Evolutionary conservation across 2,113 vertebrate species (phyloP).

Genomic region (Caranx ignobilis): DNA sequence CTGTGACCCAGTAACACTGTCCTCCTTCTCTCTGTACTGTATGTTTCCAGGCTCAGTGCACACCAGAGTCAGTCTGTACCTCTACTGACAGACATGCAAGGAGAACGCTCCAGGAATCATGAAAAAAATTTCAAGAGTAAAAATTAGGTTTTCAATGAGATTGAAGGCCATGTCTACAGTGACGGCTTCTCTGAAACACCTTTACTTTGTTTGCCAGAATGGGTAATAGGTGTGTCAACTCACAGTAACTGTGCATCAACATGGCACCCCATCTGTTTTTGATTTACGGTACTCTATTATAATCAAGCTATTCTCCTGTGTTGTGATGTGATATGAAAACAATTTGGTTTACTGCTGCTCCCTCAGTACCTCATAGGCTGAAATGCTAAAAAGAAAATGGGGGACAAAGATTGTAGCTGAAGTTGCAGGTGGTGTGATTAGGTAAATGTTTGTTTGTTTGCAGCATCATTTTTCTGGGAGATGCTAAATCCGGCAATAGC

Average conservation of each 20-base stretch:
- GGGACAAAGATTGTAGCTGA: background rate
- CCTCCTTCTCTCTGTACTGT: constrained; percentile 3
- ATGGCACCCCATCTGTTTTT: background rate
- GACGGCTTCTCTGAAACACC: background rate
- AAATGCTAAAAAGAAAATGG: background rate
- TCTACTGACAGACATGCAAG: constrained; percentile 1
- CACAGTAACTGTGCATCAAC: background rate
- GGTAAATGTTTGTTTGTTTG: background rate
- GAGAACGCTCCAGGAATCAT: constrained; percentile 1
- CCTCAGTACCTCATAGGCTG: background rate
- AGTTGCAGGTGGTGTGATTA: constrained; percentile 3
- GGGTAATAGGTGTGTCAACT: background rate
- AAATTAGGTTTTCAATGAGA: background rate
- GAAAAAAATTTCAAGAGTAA: background rate
- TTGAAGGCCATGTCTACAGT: background rate
- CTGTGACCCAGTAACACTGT: constrained; percentile 47
- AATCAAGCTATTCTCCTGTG: background rate
- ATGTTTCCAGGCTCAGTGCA: constrained; percentile 7
- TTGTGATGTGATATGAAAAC: background rate
- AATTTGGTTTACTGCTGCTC: background rate
- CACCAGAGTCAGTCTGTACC: background rate
- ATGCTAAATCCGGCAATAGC: background rate
- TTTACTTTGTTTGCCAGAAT: no score
- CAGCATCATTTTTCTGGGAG: background rate
- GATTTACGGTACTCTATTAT: background rate